Base-by-base conservation (phyloP, 2,888 invertebrate species). In the Pandemis cinnamomeana region DNA sequence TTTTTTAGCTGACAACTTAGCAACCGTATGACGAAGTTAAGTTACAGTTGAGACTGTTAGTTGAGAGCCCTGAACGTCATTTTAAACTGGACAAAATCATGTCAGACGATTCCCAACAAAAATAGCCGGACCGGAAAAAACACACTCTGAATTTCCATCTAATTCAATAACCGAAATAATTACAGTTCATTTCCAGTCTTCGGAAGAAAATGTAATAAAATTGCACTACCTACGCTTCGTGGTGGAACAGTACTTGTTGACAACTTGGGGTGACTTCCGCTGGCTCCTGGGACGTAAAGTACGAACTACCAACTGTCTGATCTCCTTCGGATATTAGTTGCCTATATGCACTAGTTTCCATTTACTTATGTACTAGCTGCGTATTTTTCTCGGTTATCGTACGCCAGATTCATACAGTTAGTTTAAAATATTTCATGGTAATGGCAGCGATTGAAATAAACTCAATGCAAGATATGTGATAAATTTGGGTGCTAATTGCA, bases 121-220 rank as follows among this genome's bases (percentile, higher is more conserved):
- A 15, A 53, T 15, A 6, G 15, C 53, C n/a, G 48, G 2, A 48
- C 13, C 6, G n/a, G 51, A 51, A n/a, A 51, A 51, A n/a, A 8
- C 3, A 7, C 1, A 3, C 8, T 48, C 10, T 48, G 27, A 13
- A 55, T 15, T 55, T 55, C 20, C 8, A 55, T 0, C 20, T 55
- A 20, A 55, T 2, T 2, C 20, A 8, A 20, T 3, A 20, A 55
- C 20, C 8, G 10, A 8, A 55, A 8, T 55, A 55, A 55, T 7
- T 20, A n/a, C 5, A 15, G 27, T 61, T 51, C 51, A 51, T 62
- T 69, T 61, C 61, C 48, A 41, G 51, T 61, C 61, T 2, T 36
- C 48, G 27, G 48, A 68, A 27, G 51, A 51, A 27, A 69, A 13
- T 15, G 48, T 61, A 69, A 69, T 48, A 62, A 61, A 10, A 61